These are phyloP conservation scores for Allygus modestus DNA, from an alignment of 2,888 invertebrate species.

Conservation along the genomic window DNA sequence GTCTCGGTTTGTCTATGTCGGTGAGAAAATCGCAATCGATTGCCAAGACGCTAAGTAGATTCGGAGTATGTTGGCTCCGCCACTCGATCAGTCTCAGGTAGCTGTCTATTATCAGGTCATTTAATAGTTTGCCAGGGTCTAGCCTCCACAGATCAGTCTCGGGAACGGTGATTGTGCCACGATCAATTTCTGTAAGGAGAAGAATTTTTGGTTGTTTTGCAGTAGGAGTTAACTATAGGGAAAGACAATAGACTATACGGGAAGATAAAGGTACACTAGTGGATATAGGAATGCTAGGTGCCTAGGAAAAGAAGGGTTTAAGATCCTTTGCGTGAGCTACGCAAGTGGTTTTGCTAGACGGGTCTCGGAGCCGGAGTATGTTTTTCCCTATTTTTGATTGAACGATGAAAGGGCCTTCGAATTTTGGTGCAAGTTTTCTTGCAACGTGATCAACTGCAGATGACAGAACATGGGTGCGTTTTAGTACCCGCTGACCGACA, in stretches of 20 bases:
- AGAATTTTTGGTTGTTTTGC: too few species aligned
- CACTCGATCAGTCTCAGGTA: not conserved
- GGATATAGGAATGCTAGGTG: not conserved
- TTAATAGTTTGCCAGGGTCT: not conserved
- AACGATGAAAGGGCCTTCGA: not conserved
- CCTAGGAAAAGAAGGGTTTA: not conserved
- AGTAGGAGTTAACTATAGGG: not conserved
- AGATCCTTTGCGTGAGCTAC: not conserved
- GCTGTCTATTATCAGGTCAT: not conserved
- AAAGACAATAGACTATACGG: not conserved
- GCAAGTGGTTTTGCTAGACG: not conserved
- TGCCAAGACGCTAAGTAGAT: not conserved
- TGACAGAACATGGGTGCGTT: not conserved
- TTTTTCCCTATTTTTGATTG: not conserved
- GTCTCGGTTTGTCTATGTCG: not conserved
- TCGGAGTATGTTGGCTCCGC: not conserved
- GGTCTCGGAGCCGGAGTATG: not conserved
- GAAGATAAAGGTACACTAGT: not conserved
- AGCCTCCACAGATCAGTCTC: not conserved
- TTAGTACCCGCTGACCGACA: not conserved
- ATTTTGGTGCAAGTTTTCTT: not conserved
- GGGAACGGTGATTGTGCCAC: not conserved
- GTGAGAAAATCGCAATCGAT: not conserved
- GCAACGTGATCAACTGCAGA: not conserved
- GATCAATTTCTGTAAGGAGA: not conserved